Evolutionary conservation across 1,140 invertebrate genomes (phyloP).

Genomic region (Drosophila albomicans): DNA sequence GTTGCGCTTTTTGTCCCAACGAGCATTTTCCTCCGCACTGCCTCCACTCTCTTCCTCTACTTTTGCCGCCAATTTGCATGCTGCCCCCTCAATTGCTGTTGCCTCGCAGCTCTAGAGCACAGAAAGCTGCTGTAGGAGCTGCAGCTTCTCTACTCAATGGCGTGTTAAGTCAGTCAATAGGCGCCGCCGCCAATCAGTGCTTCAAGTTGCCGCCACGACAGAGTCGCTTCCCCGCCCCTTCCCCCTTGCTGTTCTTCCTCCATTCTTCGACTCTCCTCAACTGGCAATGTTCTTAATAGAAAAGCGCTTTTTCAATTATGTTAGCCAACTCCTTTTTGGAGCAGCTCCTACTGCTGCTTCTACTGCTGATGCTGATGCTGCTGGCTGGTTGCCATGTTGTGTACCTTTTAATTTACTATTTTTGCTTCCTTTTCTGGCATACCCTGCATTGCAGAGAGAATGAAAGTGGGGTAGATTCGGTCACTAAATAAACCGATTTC

Average conservation of each 20-base stretch:
- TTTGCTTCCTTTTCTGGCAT: constrained; percentile 51
- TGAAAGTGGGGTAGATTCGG: background rate
- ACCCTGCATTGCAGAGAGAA: background rate
- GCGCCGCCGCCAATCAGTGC: constrained; percentile 80
- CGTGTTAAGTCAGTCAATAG: constrained; percentile 83
- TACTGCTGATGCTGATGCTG: constrained; percentile 15
- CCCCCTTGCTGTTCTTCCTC: background rate
- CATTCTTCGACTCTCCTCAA: background rate
- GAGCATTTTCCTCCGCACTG: background rate
- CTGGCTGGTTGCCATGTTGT: constrained; percentile 61
- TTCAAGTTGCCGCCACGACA: constrained; percentile 59
- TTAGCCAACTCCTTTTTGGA: constrained; percentile 78
- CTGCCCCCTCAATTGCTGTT: background rate
- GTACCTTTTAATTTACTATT: constrained; percentile 82
- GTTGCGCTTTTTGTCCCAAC: constrained; percentile 42
- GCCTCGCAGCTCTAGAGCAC: background rate
- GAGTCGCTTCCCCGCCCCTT: background rate
- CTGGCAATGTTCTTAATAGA: constrained; percentile 74
- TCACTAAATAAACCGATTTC: too few relatives aligned
- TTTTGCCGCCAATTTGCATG: constrained; percentile 68
- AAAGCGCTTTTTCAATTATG: constrained; percentile 83
- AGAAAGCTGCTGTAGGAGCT: background rate
- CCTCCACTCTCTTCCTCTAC: background rate
- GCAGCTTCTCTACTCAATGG: constrained; percentile 68
- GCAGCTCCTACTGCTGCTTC: constrained; percentile 42